phyloP scores from a whole-genome alignment of 2,113 vertebrate species.

The Cyanocitta stelleri region DNA sequence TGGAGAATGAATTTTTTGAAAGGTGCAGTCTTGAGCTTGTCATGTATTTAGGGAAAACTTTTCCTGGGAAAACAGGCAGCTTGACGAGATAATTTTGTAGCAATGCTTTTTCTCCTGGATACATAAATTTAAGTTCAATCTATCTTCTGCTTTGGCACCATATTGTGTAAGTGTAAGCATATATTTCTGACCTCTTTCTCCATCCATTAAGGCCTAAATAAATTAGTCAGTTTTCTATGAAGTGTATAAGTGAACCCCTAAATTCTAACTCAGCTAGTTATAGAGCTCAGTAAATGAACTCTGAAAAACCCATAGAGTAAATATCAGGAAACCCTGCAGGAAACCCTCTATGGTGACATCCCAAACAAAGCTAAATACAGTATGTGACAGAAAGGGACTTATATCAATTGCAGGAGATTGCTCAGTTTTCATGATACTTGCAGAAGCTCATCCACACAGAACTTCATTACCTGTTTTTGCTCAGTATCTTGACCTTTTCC shows the following conservation, averaged over 20 bases:
- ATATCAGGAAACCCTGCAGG: neutral
- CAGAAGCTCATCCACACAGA: neutral
- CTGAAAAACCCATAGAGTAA: neutral
- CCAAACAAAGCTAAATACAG: neutral
- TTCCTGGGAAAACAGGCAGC: conserved; percentile 62
- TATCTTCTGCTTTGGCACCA: conserved; percentile 11
- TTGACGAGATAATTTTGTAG: conserved; percentile 56
- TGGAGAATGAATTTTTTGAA: conserved; percentile 63
- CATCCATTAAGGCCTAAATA: neutral
- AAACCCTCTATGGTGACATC: neutral
- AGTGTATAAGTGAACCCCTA: neutral
- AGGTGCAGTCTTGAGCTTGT: conserved; percentile 67
- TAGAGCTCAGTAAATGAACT: neutral
- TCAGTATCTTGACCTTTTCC: neutral
- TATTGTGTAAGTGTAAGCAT: conserved; percentile 1
- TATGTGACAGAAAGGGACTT: neutral
- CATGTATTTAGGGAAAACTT: conserved; percentile 63
- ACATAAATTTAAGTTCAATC: conserved; percentile 51
- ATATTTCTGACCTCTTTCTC: conserved; percentile 32
- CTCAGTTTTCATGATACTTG: neutral
- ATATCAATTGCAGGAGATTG: neutral
- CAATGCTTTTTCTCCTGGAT: conserved; percentile 47
- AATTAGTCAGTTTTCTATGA: neutral
- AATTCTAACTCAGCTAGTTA: neutral
- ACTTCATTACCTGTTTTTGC: neutral